Evolutionary conservation across 2,113 vertebrate species (phyloP), one percentile per base, ranked within the genome.

Genomic region (Bubo bubo): DNA sequence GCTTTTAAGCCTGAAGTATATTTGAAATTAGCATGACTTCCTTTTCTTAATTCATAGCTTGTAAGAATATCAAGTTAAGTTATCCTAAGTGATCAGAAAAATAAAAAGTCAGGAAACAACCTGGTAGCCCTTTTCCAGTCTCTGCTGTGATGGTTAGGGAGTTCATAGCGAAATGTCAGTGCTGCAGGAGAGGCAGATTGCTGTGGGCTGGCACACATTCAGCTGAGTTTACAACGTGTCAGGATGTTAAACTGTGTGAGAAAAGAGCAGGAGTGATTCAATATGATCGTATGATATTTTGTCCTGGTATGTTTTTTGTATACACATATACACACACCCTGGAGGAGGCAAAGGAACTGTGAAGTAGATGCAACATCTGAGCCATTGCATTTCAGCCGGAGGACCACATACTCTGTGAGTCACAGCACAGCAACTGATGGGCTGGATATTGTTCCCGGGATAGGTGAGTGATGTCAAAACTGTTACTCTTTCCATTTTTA

Each of bases 221-320:
- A 95, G 70, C 79, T 79, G 92, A 93, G 85, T 95, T 93, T 92
- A 94, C 47, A 94, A 45, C 14, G 84, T 91, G 81, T 93, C 93
- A 80, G 89, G 93, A 79, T 79, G 59, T 79, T 92, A 94, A 89
- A n/a, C 49, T 45, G 27, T 45, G 83, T 39, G 87, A 76, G 87
- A 83, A 94, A 97, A 94, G 90, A 94, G 70, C 92, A 92, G n/a
- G 77, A 92, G 50, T 86, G 71, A 92, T 94, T 94, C 88, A 60
- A 58, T 73, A 52, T 17, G 80, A 95, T 56, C 4, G 20, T 53
- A 53, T 74, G 86, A 74, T 85, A 64, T 87, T 80, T 96, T 80
- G 47, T 88, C 67, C 85, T 37, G 23, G 45, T 75, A 49, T 90
- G 56, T 64, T 93, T 91, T 86, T 88, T 0, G 0, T 53, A 8